phyloP scores from a whole-genome alignment of 1,140 invertebrate species.

The Atta cephalotes region DNA sequence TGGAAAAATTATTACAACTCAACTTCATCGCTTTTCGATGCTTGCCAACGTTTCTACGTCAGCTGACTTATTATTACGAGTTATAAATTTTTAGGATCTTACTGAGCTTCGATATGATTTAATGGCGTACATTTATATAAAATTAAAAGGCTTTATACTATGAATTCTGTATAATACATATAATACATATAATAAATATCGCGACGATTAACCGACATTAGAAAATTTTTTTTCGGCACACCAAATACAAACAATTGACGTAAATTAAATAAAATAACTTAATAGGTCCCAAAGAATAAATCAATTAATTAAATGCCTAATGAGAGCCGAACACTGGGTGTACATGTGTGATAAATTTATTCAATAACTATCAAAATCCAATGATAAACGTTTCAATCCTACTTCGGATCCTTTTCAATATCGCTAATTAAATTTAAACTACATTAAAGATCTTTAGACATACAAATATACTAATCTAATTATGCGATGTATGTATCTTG shows the following conservation, averaged over 20 bases:
- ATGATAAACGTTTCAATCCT: too few relatives aligned
- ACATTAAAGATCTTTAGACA: too few relatives aligned
- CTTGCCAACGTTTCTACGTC: not conserved
- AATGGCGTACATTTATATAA: not conserved
- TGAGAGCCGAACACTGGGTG: too few relatives aligned
- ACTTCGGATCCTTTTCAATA: too few relatives aligned
- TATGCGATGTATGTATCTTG: too few relatives aligned
- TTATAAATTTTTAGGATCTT: slow-evolving; percentile 51
- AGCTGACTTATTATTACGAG: slow-evolving; percentile 47
- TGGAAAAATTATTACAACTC: slow-evolving; percentile 9
- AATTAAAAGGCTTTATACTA: not conserved
- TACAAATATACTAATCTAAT: too few relatives aligned
- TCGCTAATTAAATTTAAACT: too few relatives aligned
- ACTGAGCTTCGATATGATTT: not conserved
- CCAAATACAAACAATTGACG: not conserved
- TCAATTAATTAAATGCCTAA: too few relatives aligned
- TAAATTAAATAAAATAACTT: not conserved
- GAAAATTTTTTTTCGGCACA: slow-evolving; percentile 19
- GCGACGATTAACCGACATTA: not conserved
- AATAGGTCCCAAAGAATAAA: too few relatives aligned
- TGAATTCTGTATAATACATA: not conserved
- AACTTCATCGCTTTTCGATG: not conserved
- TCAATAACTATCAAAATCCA: too few relatives aligned
- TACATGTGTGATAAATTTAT: too few relatives aligned
- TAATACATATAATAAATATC: slow-evolving; percentile 19